Evolutionary conservation across 2,888 invertebrate genomes (phyloP).

Genomic region (Petrolisthes manimaculis): DNA sequence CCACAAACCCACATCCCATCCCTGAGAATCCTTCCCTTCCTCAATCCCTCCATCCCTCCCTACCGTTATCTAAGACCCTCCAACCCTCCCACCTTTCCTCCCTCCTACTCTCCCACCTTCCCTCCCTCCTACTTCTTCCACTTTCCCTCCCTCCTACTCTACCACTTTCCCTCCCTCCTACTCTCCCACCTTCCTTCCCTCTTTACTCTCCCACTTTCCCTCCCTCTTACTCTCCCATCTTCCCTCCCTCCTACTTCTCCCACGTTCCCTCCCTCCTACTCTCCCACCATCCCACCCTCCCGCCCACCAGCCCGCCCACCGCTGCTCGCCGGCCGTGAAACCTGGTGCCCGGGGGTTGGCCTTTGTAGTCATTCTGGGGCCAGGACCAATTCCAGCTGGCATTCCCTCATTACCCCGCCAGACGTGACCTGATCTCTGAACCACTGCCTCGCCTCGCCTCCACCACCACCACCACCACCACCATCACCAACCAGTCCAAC

Average conservation of each 20-base stretch:
- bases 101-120: neutral
- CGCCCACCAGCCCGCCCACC: neutral
- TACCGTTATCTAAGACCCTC: neutral
- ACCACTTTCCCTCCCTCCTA: neutral
- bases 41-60: neutral
- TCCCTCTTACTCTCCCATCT: neutral
- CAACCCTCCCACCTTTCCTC: neutral
- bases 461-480: neutral
- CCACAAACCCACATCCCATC: neutral
- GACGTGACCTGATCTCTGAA: conserved; percentile 38
- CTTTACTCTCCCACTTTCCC: neutral
- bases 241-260: conserved; percentile 4
- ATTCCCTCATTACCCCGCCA: conserved; percentile 40
- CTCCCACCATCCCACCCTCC: neutral
- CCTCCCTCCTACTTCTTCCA: neutral
- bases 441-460: neutral
- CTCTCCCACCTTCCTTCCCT: neutral
- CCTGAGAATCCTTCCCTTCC: neutral
- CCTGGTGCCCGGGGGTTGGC: conserved; percentile 26
- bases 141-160: neutral
- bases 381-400: conserved; percentile 43
- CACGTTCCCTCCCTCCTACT: neutral
- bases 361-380: conserved; percentile 49
- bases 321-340: conserved; percentile 39
- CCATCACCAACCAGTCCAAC: neutral